Conservation (phyloP, 2,113 vertebrate genomes). For the Phocoena phocoena region DNA sequence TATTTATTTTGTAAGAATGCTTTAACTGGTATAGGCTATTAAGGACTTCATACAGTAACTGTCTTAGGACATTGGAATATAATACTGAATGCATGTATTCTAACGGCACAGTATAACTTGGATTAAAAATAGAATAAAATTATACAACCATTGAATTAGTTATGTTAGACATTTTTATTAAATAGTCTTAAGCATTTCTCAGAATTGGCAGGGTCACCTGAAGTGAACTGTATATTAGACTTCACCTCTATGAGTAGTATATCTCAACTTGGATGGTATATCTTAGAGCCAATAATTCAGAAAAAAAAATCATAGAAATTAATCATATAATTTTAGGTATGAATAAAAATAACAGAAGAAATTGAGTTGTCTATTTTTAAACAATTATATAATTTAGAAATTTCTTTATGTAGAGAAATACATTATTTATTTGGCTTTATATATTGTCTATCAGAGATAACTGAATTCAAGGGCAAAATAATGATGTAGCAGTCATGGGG, state of each 20-base stretch:
- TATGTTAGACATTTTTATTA: constrained; percentile 74
- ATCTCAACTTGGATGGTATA: not conserved
- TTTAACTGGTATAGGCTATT: constrained; percentile 74
- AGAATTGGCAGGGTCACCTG: constrained; percentile 57
- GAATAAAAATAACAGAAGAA: constrained; percentile 20
- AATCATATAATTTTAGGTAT: constrained; percentile 19
- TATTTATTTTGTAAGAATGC: constrained; percentile 82
- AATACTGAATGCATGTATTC: constrained; percentile 76
- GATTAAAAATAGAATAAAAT: constrained; percentile 77
- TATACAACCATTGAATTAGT: constrained; percentile 80
- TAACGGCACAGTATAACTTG: constrained; percentile 57
- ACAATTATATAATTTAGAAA: not conserved
- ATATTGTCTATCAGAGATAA: not conserved
- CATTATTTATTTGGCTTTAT: not conserved
- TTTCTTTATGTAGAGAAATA: not conserved
- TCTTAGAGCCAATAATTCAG: not conserved
- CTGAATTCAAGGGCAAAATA: not conserved
- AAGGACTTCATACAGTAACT: constrained; percentile 71
- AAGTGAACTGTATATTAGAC: not conserved
- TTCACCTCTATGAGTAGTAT: not conserved
- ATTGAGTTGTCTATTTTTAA: not conserved
- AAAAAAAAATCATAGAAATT: constrained; percentile 38
- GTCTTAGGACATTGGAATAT: constrained; percentile 67
- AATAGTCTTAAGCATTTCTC: constrained; percentile 61
- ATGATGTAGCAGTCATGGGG: not conserved